Evolutionary conservation across 2,113 vertebrate species (phyloP), one percentile per base, ranked within the genome.

Genomic region (Stictonetta naevosa): DNA sequence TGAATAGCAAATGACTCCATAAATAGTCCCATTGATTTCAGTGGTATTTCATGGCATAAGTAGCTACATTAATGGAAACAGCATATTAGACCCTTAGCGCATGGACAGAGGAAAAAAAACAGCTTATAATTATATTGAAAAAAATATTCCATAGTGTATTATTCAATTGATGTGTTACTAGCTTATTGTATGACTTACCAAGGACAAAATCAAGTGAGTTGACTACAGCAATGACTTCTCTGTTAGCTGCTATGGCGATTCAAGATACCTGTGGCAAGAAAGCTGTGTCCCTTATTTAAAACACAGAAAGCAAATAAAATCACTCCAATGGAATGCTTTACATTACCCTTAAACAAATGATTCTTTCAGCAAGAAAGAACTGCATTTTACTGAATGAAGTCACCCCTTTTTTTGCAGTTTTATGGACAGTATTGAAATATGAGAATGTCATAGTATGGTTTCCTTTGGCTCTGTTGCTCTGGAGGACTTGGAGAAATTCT

Each of bases 11-110:
- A 96, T 96, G 88, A 96, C 79, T 96, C 92, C 94, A 96, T 93
- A 97, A 97, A 96, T 96, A 96, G 94, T 90, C 72, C 83, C 79
- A 93, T 96, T 96, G 93, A 96, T 96, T 96, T 97, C 90, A 88
- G 85, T 64, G 82, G 52, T 86, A 86, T 96, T 93, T 95, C 78
- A 77, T 83, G 72, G 79, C 72, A 90, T 96, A 97, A 96, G 90
- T 71, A 93, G 75, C 73, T 92, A 95, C 33, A 21, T 88, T 94
- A 96, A 88, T 90, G 58, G 85, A 96, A 93, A 81, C 67, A 56
- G 59, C 78, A 42, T 15, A 59, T 36, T 76, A 79, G 72, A 92
- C 79, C 82, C 38, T 77, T 72, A 72, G 52, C 68, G 33, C 80
- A 86, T 56, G 85, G 84, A 63, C 82, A 71, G 84, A 91, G 50